These are phyloP conservation scores for Nipponacmea schrenckii DNA, from an alignment of 2,888 invertebrate genomes.

Conservation along the genomic window DNA sequence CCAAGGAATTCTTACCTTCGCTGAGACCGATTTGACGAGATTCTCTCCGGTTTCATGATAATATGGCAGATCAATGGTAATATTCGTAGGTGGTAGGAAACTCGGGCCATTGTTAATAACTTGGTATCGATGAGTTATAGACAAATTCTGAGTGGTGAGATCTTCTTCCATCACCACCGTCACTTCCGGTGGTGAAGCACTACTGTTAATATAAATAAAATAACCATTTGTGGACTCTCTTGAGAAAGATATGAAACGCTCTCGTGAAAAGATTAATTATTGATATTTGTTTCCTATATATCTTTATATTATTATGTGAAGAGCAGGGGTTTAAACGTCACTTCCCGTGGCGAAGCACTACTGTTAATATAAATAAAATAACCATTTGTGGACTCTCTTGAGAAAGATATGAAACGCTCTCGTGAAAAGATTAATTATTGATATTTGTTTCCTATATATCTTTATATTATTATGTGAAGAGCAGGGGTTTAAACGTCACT, in stretches of 20 bases:
- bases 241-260: too few relatives aligned
- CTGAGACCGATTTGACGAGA: constrained; percentile 14
- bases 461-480: too few relatives aligned
- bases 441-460: too few relatives aligned
- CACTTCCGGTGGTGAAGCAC: constrained; percentile 6
- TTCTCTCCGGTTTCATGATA: constrained; percentile 8
- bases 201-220: neutral
- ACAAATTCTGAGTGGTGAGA: neutral
- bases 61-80: constrained; percentile 24
- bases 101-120: constrained; percentile 29
- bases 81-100: constrained; percentile 24
- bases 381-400: neutral
- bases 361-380: neutral
- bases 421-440: too few relatives aligned
- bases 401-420: too few relatives aligned
- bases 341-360: constrained; percentile 7
- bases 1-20: constrained; percentile 16
- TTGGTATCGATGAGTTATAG: constrained; percentile 24
- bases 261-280: too few relatives aligned
- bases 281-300: too few relatives aligned
- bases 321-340: too few relatives aligned
- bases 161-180: constrained; percentile 4
- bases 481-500: too few relatives aligned
- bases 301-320: too few relatives aligned
- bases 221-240: neutral